A percentile compares a stretch with the other conserved stretches of the same genome.
These are phyloP conservation scores for Pocillopora meandrina DNA, from an alignment of 92 coral and sea anemone genomes.

Conservation along the genomic window DNA sequence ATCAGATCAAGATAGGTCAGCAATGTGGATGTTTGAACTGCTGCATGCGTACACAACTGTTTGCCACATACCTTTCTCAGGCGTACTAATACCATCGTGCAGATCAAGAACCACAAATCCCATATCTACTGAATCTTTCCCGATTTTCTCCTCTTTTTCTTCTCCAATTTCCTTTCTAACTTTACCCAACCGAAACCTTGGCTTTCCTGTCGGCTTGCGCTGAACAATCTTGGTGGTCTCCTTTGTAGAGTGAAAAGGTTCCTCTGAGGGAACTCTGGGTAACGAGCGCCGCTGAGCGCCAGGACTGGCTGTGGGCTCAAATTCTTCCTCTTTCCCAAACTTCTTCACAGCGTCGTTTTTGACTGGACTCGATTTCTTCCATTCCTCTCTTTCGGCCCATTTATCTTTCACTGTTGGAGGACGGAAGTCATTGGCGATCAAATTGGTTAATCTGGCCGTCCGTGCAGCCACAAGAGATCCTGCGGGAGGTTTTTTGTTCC, in stretches of 20 bases:
- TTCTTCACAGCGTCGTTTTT: slow-evolving; percentile 1
- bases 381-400: slow-evolving; percentile 39
- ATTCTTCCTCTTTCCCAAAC: slow-evolving; percentile 15
- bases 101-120: slow-evolving; percentile 68
- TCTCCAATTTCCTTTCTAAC: slow-evolving; percentile 27
- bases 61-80: slow-evolving; percentile 53
- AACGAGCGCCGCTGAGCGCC: slow-evolving; percentile 64
- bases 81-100: slow-evolving; percentile 47
- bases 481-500: slow-evolving; percentile 26
- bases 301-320: slow-evolving; percentile 49
- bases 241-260: slow-evolving; percentile 79
- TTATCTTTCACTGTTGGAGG: slow-evolving; percentile 50
- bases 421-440: slow-evolving; percentile 68
- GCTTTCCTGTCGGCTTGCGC: slow-evolving; percentile 63
- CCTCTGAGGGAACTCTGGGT: slow-evolving; percentile 71
- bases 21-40: too few species aligned
- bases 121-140: slow-evolving; percentile 58
- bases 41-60: too few species aligned
- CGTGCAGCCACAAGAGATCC: slow-evolving; percentile 72
- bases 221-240: slow-evolving; percentile 77
- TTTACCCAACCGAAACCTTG: slow-evolving; percentile 38
- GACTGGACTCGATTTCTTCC: slow-evolving; percentile 24
- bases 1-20: too few species aligned
- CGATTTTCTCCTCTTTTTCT: slow-evolving; percentile 20
- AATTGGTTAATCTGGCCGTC: slow-evolving; percentile 64